phyloP scores from a whole-genome alignment of 2,888 invertebrate species.

The Balanococcus diminutus region DNA sequence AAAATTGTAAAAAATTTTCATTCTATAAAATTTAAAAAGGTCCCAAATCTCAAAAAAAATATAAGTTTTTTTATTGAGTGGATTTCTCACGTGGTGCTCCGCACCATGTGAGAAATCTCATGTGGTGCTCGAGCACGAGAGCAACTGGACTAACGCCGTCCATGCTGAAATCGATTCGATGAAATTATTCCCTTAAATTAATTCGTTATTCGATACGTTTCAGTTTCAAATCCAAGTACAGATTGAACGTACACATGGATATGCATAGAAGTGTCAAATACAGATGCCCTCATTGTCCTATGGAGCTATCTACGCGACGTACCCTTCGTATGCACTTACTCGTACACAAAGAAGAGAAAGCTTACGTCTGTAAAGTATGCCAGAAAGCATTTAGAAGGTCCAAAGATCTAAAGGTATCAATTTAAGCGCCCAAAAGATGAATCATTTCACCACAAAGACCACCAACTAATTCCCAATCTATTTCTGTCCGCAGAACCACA shows the following conservation, averaged over 20 bases:
- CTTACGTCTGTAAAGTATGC: conserved; percentile 66
- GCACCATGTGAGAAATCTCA: too few relatives aligned
- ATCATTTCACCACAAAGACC: background rate
- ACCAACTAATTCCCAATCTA: background rate
- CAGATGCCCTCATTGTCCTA: conserved; percentile 65
- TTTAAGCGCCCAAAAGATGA: too few relatives aligned
- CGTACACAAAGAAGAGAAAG: conserved; percentile 66
- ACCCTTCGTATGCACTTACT: conserved; percentile 66
- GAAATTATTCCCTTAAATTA: too few relatives aligned
- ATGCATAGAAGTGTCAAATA: conserved; percentile 67
- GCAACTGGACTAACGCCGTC: too few relatives aligned
- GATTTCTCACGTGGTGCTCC: too few relatives aligned
- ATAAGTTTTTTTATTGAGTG: too few relatives aligned
- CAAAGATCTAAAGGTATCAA: conserved; percentile 57
- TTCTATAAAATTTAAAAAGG: too few relatives aligned
- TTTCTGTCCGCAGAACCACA: conserved; percentile 64
- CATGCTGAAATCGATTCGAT: too few relatives aligned
- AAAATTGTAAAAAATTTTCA: too few relatives aligned
- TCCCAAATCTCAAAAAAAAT: too few relatives aligned
- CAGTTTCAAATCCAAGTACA: conserved; percentile 67
- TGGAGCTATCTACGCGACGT: conserved; percentile 66
- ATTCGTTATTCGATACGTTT: conserved; percentile 15
- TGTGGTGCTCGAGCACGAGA: too few relatives aligned
- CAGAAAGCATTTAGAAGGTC: conserved; percentile 65
- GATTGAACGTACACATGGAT: conserved; percentile 67